These are phyloP conservation scores for Spea hammondii DNA, from an alignment of 2,797 vertebrate genomes.

Conservation along the genomic window DNA sequence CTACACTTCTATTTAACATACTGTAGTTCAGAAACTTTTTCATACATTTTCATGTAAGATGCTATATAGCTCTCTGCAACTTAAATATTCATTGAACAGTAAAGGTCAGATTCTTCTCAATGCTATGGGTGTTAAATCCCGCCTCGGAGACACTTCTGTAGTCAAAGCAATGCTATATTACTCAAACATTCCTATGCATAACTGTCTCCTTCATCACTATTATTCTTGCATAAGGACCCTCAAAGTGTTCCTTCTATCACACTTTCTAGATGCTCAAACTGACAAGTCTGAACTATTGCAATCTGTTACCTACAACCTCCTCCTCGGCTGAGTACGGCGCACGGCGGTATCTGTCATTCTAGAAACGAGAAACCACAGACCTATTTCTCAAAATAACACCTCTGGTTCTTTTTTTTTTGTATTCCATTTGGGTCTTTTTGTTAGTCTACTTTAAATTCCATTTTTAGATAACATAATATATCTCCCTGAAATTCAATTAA, in stretches of 20 bases:
- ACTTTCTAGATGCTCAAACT: constrained; percentile 38
- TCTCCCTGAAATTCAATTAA: constrained; percentile 36
- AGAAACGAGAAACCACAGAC: constrained; percentile 33
- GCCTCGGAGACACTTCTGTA: constrained; percentile 25
- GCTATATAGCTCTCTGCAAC: constrained; percentile 30
- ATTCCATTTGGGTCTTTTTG: constrained; percentile 26
- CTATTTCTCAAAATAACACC: constrained; percentile 39
- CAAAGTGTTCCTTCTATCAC: constrained; percentile 47
- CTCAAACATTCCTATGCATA: constrained; percentile 45
- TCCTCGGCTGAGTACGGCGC: constrained; percentile 17
- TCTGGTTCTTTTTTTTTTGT: constrained; percentile 23
- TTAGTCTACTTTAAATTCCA: constrained; percentile 35
- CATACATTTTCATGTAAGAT: constrained; percentile 42
- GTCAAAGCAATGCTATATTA: constrained; percentile 17
- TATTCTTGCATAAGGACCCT: constrained; percentile 46
- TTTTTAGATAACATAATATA: constrained; percentile 33
- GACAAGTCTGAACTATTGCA: constrained; percentile 46
- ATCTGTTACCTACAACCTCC: constrained; percentile 35
- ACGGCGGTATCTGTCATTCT: constrained; percentile 33
- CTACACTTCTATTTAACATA: constrained; percentile 2
- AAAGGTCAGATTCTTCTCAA: constrained; percentile 45
- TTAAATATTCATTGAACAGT: constrained; percentile 48
- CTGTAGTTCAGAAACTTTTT: constrained; percentile 35
- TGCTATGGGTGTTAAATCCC: constrained; percentile 49
- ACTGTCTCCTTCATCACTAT: constrained; percentile 41